A percentile compares a stretch with the other conserved stretches of the same genome.
These are phyloP conservation scores for Tychaedon coryphoeus DNA, from an alignment of 2,113 vertebrate genomes.

Conservation along the genomic window DNA sequence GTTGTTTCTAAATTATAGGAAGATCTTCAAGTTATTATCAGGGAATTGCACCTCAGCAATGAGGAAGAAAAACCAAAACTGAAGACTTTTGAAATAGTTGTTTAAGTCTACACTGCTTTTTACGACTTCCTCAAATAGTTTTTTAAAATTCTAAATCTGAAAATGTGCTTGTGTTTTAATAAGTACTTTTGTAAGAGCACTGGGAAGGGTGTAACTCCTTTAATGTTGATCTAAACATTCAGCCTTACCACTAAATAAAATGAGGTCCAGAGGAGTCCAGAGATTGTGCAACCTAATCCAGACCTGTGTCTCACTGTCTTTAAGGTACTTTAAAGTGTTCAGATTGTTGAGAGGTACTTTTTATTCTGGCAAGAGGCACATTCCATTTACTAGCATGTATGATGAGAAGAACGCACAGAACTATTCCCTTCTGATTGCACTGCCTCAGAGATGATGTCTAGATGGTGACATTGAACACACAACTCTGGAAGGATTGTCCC, in stretches of 20 bases:
- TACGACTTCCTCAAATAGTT: background rate
- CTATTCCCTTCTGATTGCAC: background rate
- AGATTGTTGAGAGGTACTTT: background rate
- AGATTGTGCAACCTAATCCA: background rate
- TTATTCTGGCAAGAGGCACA: background rate
- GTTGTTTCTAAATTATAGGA: background rate
- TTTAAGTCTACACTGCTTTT: background rate
- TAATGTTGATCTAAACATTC: background rate
- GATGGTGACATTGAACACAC: background rate
- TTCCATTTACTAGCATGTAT: constrained; percentile 13
- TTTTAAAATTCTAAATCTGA: background rate
- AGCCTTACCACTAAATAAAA: background rate
- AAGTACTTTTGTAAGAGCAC: background rate
- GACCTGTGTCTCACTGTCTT: background rate
- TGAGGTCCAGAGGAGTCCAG: background rate
- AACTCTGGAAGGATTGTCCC: background rate
- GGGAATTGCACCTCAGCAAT: background rate
- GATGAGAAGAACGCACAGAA: constrained; percentile 36
- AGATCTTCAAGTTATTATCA: background rate
- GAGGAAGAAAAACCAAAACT: background rate
- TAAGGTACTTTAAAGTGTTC: background rate
- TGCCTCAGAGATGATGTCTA: background rate
- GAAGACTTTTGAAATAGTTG: background rate
- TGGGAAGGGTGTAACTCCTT: background rate
- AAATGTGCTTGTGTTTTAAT: background rate